Evolutionary conservation across 1,140 invertebrate genomes (phyloP).

Genomic region (Diprion similis): DNA sequence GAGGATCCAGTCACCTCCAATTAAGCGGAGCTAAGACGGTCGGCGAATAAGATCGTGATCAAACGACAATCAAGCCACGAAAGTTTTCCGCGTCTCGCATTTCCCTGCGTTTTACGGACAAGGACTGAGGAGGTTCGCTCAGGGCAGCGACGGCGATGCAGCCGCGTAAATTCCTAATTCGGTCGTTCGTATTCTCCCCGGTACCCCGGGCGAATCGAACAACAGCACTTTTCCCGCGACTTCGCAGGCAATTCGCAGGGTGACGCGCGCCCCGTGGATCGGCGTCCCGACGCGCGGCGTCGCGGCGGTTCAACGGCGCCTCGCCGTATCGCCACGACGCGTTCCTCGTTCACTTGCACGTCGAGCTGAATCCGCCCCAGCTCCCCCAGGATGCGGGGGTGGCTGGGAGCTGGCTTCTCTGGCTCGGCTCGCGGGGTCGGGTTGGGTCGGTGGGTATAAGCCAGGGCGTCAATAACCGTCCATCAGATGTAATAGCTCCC

Average conservation of each 20-base stretch:
- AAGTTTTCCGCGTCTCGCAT: too few relatives aligned
- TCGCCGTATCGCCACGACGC: slow-evolving; percentile 19
- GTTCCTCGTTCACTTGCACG: slow-evolving; percentile 32
- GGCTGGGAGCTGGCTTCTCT: slow-evolving; percentile 16
- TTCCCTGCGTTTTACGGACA: too few relatives aligned
- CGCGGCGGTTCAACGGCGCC: slow-evolving; percentile 19
- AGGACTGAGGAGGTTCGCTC: too few relatives aligned
- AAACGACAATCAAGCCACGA: too few relatives aligned
- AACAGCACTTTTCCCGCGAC: slow-evolving; percentile 44
- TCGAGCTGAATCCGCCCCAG: slow-evolving; percentile 36
- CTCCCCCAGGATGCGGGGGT: slow-evolving; percentile 12
- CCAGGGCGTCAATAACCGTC: slow-evolving; percentile 63
- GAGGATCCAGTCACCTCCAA: too few relatives aligned
- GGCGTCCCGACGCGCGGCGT: slow-evolving; percentile 23
- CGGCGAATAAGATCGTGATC: too few relatives aligned
- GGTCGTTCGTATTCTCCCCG: slow-evolving; percentile 53
- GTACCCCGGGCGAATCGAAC: slow-evolving; percentile 31
- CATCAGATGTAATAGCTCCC: slow-evolving; percentile 64
- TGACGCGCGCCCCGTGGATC: slow-evolving; percentile 38
- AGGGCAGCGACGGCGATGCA: background rate
- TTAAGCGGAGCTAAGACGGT: too few relatives aligned
- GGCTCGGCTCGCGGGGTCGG: slow-evolving; percentile 14
- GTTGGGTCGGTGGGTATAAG: slow-evolving; percentile 50
- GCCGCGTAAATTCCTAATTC: slow-evolving; percentile 43
- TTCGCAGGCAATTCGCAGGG: slow-evolving; percentile 48